Evolutionary conservation across 1,140 invertebrate genomes (phyloP).

Genomic region (Babylonia areolata): DNA sequence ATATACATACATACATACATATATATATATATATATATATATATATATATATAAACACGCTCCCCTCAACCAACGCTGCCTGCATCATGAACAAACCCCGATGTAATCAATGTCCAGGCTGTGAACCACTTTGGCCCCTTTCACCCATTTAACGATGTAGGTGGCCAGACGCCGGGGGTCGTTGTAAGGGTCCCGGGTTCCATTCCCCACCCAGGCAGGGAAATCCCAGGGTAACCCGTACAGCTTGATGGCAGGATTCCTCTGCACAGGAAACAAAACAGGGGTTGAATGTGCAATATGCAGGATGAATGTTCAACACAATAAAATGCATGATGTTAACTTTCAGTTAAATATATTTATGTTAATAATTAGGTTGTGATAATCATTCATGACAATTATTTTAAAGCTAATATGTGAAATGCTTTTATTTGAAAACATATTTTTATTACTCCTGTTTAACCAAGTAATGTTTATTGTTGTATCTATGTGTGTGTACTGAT

Average conservation of each 20-base stretch:
- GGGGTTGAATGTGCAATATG: no score
- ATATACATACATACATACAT: slow-evolving; percentile 5
- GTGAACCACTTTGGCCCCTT: slow-evolving; percentile 62
- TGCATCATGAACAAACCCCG: slow-evolving; percentile 43
- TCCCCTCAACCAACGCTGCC: neutral
- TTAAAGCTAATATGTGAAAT: no score
- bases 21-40: neutral
- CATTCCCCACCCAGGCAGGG: slow-evolving; percentile 66
- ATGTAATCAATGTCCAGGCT: slow-evolving; percentile 66
- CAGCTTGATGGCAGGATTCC: slow-evolving; percentile 72
- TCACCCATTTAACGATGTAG: slow-evolving; percentile 70
- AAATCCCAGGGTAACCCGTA: slow-evolving; percentile 72
- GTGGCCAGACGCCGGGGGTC: slow-evolving; percentile 54
- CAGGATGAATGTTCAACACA: no score
- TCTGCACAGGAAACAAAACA: slow-evolving; percentile 41
- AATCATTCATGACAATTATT: no score
- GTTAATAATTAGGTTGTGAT: no score
- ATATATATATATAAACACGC: no score
- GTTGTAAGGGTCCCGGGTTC: slow-evolving; percentile 60
- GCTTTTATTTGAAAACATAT: no score
- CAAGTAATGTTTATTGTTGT: no score
- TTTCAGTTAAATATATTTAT: no score
- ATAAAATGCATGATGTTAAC: no score
- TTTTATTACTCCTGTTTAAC: no score
- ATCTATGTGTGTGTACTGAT: no score